phyloP scores from a whole-genome alignment of 2,113 vertebrate genomes.

The Poeciliopsis turrubarensis region DNA sequence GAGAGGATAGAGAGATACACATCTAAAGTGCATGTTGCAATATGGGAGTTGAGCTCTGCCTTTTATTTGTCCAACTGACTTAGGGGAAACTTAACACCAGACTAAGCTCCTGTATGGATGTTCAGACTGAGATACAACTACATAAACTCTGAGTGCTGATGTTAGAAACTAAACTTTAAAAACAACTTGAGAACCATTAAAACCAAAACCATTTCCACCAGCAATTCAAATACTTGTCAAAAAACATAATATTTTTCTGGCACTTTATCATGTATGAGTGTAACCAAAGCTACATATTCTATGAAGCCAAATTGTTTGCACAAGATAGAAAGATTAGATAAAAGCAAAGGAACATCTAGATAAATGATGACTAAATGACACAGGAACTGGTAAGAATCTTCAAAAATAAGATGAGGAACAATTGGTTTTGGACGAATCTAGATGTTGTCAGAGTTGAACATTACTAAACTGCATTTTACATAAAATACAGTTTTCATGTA shows the following conservation, averaged over 20 bases:
- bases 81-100: constrained; percentile 60
- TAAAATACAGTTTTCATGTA: neutral
- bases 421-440: too few species aligned
- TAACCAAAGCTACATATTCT: neutral
- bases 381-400: too few species aligned
- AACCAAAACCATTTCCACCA: neutral
- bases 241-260: neutral
- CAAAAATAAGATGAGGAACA: too few species aligned
- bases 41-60: constrained; percentile 62
- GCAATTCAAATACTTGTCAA: neutral
- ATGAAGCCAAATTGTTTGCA: neutral
- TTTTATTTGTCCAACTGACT: constrained; percentile 76
- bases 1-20: constrained; percentile 44
- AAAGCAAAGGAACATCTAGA: too few species aligned
- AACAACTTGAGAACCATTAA: neutral
- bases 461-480: too few species aligned
- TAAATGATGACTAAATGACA: too few species aligned
- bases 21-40: constrained; percentile 55
- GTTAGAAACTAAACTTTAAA: neutral
- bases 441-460: too few species aligned
- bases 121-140: constrained; percentile 40
- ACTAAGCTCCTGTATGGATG: constrained; percentile 44
- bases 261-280: neutral
- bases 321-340: too few species aligned
- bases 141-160: constrained; percentile 1